A percentile compares a stretch with the other conserved stretches of the same genome.
phyloP scores from a whole-genome alignment of 2,113 vertebrate species.

The Lontra canadensis region DNA sequence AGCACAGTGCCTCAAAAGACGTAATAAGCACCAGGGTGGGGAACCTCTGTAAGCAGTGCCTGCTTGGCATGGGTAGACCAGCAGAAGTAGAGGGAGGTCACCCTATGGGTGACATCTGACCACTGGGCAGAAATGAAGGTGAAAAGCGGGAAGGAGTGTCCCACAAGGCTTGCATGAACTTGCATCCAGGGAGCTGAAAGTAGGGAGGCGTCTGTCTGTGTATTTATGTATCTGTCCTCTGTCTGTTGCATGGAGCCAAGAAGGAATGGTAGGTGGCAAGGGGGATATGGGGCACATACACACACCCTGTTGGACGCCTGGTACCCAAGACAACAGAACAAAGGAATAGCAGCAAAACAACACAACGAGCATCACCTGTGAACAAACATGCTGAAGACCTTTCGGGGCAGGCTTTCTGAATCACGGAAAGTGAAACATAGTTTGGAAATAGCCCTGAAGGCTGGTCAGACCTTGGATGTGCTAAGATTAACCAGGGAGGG shows the following conservation, averaged over 20 bases:
- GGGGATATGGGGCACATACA: too few species aligned
- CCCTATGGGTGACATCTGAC: not conserved
- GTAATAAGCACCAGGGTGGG: not conserved
- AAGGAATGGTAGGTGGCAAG: not conserved
- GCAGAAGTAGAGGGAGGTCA: not conserved
- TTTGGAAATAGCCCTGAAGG: not conserved
- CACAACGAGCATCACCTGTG: not conserved
- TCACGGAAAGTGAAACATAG: not conserved
- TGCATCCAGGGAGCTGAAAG: not conserved
- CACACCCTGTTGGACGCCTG: not conserved
- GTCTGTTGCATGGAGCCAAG: not conserved
- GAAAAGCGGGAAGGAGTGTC: not conserved
- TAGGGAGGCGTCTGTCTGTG: not conserved
- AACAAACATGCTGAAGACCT: not conserved
- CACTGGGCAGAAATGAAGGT: not conserved
- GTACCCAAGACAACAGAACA: not conserved
- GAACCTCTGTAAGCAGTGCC: rapidly evolving
- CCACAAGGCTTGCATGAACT: not conserved
- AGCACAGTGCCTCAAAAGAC: not conserved
- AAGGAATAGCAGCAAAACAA: not conserved
- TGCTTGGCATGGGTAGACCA: not conserved
- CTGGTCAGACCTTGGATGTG: not conserved
- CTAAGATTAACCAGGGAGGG: not conserved
- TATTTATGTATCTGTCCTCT: not conserved
- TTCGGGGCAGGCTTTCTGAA: not conserved